Base-by-base conservation (phyloP, 1,140 invertebrate genomes). In the Drosophila lini region DNA sequence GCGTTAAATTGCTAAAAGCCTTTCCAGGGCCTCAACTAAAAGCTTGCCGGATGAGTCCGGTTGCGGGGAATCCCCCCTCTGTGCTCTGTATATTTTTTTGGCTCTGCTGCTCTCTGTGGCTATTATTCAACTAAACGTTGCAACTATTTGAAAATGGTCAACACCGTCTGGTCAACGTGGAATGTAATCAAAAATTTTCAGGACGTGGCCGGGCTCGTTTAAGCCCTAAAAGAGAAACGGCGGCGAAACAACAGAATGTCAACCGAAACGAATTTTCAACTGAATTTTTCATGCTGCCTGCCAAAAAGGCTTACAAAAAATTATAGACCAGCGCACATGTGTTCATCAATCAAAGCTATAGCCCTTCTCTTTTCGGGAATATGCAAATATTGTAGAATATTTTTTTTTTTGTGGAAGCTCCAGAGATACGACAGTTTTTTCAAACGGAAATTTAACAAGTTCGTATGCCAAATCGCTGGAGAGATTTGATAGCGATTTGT, bases 91-190 rank as follows among this genome's bases (percentile, higher is more conserved):
- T 22, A 41, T 48, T 25, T 41, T 50, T 62, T 25, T 56, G 13
- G 57, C 32, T 13, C 52, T 42, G 38, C 68, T 59, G 69, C 65
- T 36, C 71, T 28, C 41, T 71, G 69, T 75, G 80, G 84, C 84
- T 88, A 88, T 88, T 88, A 88, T 89, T 88, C 84, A 88, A 88
- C 84, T 89, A 88, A 88, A 88, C 80, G 83, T 80, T 89, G 84
- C 80, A 88, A 88, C 84, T 88, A 88, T 88, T 88, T 88, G 69
- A 65, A 76, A 88, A 89, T 68, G 50, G 68, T 71, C 57, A 74
- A 56, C 77, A 80, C 62, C 55, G 34, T 59, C 60, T 69, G 76
- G 76, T 53, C 83, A 71, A 64, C 83, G 84, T 89, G 88, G 74
- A 88, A 80, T 80, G 77, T 88, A 88, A 88, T 88, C 84, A 88